These are phyloP conservation scores for Dendroctonus ponderosae DNA, from an alignment of 1,140 invertebrate genomes.

Conservation along the genomic window DNA sequence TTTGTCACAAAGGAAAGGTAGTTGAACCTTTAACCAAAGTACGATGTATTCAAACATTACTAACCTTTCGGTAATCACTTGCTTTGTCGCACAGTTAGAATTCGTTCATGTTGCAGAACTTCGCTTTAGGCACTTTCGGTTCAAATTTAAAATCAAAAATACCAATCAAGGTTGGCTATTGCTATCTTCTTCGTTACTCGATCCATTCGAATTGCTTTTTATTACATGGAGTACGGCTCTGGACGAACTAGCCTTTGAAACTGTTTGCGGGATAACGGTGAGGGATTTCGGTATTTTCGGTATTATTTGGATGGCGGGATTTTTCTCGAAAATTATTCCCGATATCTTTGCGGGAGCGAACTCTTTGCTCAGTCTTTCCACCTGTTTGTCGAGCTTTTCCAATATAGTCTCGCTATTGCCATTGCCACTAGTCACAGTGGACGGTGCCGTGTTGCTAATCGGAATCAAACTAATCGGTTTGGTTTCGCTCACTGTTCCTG, in stretches of 20 bases:
- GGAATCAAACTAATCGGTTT: conserved; percentile 15
- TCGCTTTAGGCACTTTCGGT: conserved; percentile 22
- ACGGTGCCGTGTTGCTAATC: conserved; percentile 15
- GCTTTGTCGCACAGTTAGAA: background rate
- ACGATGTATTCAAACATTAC: no score
- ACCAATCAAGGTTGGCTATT: conserved; percentile 22
- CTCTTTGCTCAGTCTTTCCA: conserved; percentile 44
- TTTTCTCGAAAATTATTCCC: conserved; percentile 15
- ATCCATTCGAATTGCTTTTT: conserved; percentile 36
- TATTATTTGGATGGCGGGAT: conserved; percentile 48
- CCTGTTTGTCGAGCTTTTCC: conserved; percentile 45
- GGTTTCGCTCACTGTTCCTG: conserved; percentile 18
- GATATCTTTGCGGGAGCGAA: conserved; percentile 26
- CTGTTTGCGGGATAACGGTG: conserved; percentile 69
- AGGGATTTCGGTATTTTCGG: conserved; percentile 75
- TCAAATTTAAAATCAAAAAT: conserved; percentile 18
- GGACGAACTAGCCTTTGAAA: conserved; percentile 46
- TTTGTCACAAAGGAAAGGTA: no score
- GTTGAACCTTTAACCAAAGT: no score
- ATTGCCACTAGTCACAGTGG: conserved; percentile 21
- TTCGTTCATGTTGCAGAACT: background rate
- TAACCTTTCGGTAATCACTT: no score
- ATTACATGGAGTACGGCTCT: conserved; percentile 44
- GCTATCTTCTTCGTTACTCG: conserved; percentile 14
- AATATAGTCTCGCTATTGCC: conserved; percentile 41